Base-by-base conservation (phyloP, 2,113 vertebrate genomes). In the Paracanthobrama guichenoti region DNA sequence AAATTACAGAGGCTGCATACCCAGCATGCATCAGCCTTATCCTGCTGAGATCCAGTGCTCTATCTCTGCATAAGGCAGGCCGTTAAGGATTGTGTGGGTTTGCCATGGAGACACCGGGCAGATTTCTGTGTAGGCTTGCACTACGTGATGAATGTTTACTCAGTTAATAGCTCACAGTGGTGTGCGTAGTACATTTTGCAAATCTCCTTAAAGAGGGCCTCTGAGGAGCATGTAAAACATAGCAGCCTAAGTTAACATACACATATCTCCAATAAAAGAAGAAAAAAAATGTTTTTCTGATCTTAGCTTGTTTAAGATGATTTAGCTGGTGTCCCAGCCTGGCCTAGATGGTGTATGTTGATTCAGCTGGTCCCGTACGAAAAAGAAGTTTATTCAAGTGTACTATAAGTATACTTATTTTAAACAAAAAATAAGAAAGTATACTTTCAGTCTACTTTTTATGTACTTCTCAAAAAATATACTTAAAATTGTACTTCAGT, bases 1-100 rank as follows among this genome's bases (percentile, higher is more conserved):
- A 81, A 81, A 81, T 81, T 81, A 81, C 79, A 35, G 48, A 71
- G 48, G 79, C 62, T 81, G 79, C 31, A 39, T 57, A 81, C 18
- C 79, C 79, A 39, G 79, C 64, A 81, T 81, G 48, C 64, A 81
- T 57, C 79, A 81, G 79, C 48, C 18, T 18, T 28, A 50, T 81
- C 79, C 26, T 53, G 66, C 60, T 55, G 22, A 71, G 46, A 39
- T 81, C 66, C 42, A 80, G 78, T 50, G 60, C 77, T 53, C 44
- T 69, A 67, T 67, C 44, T 81, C 62, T 67, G 79, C 48, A 71
- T 53, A 81, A 81, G 76, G 55, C 55, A 42, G 76, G 57, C 22
- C n/a, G 13, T 79, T 79, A 44, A 57, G 28, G 48, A 42, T 57
- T 57, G 79, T 71, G 66, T 81, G 79, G 79, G 79, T 81, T 81